phyloP scores from a whole-genome alignment of 1,140 invertebrate genomes.

The Diorhabda sublineata region DNA sequence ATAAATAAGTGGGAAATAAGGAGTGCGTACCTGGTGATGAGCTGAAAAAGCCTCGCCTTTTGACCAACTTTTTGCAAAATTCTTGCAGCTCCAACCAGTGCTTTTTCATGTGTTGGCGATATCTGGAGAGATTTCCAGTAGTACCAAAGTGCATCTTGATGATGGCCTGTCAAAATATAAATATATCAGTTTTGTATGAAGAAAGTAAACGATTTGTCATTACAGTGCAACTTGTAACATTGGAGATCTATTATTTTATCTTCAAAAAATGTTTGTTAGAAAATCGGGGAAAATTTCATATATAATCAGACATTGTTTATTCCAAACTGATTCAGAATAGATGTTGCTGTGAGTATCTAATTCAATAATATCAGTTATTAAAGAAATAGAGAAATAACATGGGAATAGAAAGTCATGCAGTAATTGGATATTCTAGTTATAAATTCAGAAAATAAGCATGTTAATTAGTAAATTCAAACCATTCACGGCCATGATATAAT shows the following conservation, averaged over 20 bases:
- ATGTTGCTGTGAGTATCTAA: neutral
- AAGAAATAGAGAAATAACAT: neutral
- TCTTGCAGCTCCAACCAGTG: constrained; percentile 56
- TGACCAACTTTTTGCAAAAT: constrained; percentile 60
- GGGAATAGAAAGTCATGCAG: neutral
- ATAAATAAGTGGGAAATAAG: neutral
- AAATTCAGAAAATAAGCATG: neutral
- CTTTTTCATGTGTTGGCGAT: constrained; percentile 51
- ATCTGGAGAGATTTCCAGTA: constrained; percentile 57
- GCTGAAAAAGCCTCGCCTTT: constrained; percentile 58
- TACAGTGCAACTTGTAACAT: no score
- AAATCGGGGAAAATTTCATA: neutral
- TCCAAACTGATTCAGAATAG: neutral
- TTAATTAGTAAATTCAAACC: neutral
- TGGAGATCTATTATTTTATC: no score
- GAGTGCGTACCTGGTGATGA: constrained; percentile 56
- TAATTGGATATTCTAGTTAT: neutral
- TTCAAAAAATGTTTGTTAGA: neutral
- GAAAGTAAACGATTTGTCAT: no score
- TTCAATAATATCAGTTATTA: neutral
- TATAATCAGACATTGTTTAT: no score
- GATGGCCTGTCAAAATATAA: constrained; percentile 43
- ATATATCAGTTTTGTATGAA: no score
- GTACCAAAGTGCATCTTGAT: constrained; percentile 51
- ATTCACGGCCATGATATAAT: neutral